Percentiles rank a stretch among this genome's conserved stretches.
Evolutionary conservation across 92 coral and sea anemone species (phyloP).

Genomic region (Phymanthus crucifer): DNA sequence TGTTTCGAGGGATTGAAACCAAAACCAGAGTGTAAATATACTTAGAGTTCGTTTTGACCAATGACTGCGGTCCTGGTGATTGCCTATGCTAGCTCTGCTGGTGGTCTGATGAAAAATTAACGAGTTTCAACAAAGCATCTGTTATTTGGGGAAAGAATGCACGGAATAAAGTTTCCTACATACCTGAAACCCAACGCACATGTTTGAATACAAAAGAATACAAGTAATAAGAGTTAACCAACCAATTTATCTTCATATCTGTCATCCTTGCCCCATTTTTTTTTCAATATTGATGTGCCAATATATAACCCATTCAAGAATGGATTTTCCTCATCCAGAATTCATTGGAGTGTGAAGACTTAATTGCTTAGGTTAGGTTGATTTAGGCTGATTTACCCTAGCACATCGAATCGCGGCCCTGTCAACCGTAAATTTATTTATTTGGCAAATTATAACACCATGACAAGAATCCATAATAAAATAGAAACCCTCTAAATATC

Average conservation of each 20-base stretch:
- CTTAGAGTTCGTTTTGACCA: slow-evolving; percentile 17
- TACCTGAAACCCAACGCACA: background rate
- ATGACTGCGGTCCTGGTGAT: slow-evolving; percentile 15
- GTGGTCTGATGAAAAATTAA: slow-evolving; percentile 40
- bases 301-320: background rate
- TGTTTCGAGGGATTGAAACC: slow-evolving; percentile 14
- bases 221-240: background rate
- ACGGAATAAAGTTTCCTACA: slow-evolving; percentile 8
- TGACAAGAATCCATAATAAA: slow-evolving; percentile 5
- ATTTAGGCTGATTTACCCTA: slow-evolving; percentile 15
- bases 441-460: slow-evolving; percentile 22
- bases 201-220: background rate
- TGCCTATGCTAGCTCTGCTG: slow-evolving; percentile 37
- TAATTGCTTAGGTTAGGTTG: slow-evolving; percentile 27
- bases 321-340: slow-evolving; percentile 23
- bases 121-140: slow-evolving; percentile 32
- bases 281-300: slow-evolving; percentile 12
- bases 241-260: background rate
- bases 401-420: slow-evolving; percentile 17
- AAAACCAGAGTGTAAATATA: slow-evolving; percentile 20
- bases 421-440: slow-evolving; percentile 25
- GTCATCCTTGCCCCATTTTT: background rate
- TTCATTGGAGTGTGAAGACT: slow-evolving; percentile 9
- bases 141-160: background rate
- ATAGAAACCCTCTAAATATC: slow-evolving; percentile 5